Evolutionary conservation across 1,140 invertebrate species (phyloP), one percentile per base, ranked within the genome.

Genomic region (Oryctes rhinoceros): DNA sequence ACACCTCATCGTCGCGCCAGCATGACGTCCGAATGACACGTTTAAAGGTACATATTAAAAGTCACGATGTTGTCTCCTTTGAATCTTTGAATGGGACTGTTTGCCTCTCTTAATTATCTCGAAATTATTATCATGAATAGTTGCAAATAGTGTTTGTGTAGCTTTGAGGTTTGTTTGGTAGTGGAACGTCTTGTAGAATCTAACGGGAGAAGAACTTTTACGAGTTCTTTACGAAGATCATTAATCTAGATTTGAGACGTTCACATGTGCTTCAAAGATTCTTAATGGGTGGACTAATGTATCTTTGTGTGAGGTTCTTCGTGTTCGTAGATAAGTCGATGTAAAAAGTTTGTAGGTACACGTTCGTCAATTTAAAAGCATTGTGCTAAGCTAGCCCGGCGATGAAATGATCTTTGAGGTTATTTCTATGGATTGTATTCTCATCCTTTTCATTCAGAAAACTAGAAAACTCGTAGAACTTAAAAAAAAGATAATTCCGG

Each of bases 141-240:
- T 76, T 76, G 75, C 75, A 76, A 76, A 76, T 76, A 76, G 48
- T 76, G 75, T 76, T 76, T 76, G 75, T 76, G 39, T 76, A 76
- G 47, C 2, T 39, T 76, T 37, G 65, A 9, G 35, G 13, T 71
- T 71, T 59, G 15, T 59, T 59, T 59, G 53, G 15, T n/a, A 18
- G 53, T 59, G 53, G 53, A 59, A 59, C 53, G 53, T 59, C 18
- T 59, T 18, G 18, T n/a, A 59, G 18, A n/a, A 6, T n/a, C 48
- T 3, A n/a, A 59, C 53, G 18, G 15, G 6, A 18, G 15, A 59
- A 18, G 53, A 18, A 6, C 5, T 59, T 59, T 20, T 18, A 18
- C 39, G 39, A 5, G 18, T 18, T 24, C n/a, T n/a, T n/a, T n/a
- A n/a, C n/a, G 65, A 24, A 11, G 65, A 71, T 71, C 65, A 71